Base-by-base conservation (phyloP, 2,113 vertebrate genomes). In the Lophius piscatorius region DNA sequence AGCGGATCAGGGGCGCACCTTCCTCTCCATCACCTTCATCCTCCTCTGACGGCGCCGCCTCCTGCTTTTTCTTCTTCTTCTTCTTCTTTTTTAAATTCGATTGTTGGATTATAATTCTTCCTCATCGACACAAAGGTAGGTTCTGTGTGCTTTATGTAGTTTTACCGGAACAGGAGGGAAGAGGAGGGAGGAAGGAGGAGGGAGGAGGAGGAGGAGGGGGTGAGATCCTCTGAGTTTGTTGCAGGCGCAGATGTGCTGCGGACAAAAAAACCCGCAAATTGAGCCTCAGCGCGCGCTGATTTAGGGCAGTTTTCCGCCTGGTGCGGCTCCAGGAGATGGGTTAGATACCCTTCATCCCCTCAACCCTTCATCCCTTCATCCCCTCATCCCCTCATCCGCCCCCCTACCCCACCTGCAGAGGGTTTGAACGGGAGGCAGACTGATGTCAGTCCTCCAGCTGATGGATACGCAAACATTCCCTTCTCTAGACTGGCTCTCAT, bases 81-180 rank as follows among this genome's bases (percentile, higher is more conserved):
- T 24, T 44, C 36, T 17, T 16, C 3, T 11, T 26, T 34, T 54
- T 36, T 66, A 23, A 51, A 47, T 63, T 65, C 40, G 13, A 16
- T 76, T 88, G 84, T 89, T n/a, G 90, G 90, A 91, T 90, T 91
- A 90, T 89, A 78, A 58, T 80, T 80, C 34, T 14, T 57, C 26
- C 57, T 56, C 62, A 7, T 69, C 74, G 22, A 48, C 47, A 1
- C 29, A 67, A 76, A 76, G 82, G 81, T 86, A 74, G 73, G 80
- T 63, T 2, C 46, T 38, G 54, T 13, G 26, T 22, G 34, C 10
- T 28, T 23, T 13, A 51, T 71, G 44, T 16, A 64, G 45, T 71
- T 76, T 52, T 42, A 5, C 29, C 33, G 33, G 21, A 1, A 13
- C 11, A n/a, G 22, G 13, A 11, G 35, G 26, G 5, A 3, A 10